Conservation (phyloP, 2,888 invertebrate species). For the Conus canariensis region DNA sequence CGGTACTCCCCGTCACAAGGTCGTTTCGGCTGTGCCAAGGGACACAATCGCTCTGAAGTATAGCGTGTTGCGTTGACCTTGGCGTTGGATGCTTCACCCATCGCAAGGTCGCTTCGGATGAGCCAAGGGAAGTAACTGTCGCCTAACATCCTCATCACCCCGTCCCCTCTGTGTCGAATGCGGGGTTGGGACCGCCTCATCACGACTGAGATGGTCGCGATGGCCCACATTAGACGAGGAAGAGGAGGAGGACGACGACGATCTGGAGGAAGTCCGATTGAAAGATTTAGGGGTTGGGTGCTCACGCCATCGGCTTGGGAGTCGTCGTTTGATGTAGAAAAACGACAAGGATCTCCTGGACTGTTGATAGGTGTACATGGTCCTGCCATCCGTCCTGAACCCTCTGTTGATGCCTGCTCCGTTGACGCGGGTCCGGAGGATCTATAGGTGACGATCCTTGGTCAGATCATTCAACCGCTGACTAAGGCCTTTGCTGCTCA, state of each 20-base stretch:
- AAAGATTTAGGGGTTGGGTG: neutral
- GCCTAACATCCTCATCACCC: too few relatives aligned
- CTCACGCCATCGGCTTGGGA: neutral
- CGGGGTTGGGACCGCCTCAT: neutral
- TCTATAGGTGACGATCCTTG: neutral
- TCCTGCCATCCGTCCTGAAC: neutral
- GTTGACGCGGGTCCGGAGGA: neutral
- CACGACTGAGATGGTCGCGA: too few relatives aligned
- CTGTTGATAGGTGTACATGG: constrained; percentile 32
- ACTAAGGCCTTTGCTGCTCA: constrained; percentile 32
- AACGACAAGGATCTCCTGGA: neutral
- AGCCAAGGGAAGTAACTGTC: too few relatives aligned
- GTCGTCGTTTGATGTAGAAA: constrained; percentile 29
- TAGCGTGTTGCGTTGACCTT: too few relatives aligned
- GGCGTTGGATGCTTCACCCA: too few relatives aligned
- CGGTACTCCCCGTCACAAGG: too few relatives aligned
- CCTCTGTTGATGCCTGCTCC: constrained; percentile 18
- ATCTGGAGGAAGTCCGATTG: too few relatives aligned
- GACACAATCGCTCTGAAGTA: too few relatives aligned
- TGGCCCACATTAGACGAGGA: too few relatives aligned
- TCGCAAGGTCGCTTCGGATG: too few relatives aligned
- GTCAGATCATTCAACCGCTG: neutral
- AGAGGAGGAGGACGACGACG: too few relatives aligned
- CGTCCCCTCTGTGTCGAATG: neutral
- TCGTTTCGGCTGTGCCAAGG: too few relatives aligned